Evolutionary conservation across 1,140 invertebrate genomes (phyloP).

Genomic region (Nasonia vitripennis): DNA sequence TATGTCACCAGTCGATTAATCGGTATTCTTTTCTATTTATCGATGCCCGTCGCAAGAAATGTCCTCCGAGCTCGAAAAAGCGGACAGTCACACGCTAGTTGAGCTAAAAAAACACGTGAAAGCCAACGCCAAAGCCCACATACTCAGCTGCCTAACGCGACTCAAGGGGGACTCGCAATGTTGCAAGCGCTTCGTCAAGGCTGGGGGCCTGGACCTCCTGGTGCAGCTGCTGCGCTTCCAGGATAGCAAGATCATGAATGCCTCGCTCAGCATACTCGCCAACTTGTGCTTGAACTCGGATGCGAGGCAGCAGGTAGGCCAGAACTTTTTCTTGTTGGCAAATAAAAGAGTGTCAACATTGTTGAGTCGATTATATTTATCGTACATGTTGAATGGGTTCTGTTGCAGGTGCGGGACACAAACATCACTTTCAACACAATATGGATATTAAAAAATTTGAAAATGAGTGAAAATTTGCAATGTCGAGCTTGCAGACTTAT

Average conservation of each 20-base stretch:
- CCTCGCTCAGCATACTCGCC: conserved; percentile 66
- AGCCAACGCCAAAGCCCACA: conserved; percentile 55
- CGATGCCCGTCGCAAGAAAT: conserved; percentile 54
- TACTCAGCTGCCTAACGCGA: conserved; percentile 57
- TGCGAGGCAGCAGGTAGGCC: conserved; percentile 63
- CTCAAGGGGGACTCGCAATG: conserved; percentile 64
- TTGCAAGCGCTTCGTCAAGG: conserved; percentile 59
- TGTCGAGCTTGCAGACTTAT: conserved; percentile 69
- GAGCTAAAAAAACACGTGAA: conserved; percentile 61
- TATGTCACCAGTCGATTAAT: conserved; percentile 56
- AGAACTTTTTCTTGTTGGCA: not conserved
- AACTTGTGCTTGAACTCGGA: conserved; percentile 61
- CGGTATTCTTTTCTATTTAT: conserved; percentile 51
- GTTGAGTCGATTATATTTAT: conserved; percentile 2
- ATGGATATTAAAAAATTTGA: conserved; percentile 64
- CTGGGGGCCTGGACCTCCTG: conserved; percentile 54
- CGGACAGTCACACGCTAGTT: conserved; percentile 50
- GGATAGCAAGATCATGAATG: conserved; percentile 62
- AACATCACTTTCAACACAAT: conserved; percentile 62
- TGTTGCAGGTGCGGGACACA: conserved; percentile 61
- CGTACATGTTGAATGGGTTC: conserved; percentile 14
- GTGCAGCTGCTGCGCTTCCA: conserved; percentile 56
- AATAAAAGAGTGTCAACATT: not conserved
- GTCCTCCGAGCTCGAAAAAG: conserved; percentile 56
- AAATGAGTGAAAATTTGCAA: conserved; percentile 58